Evolutionary conservation across 2,113 vertebrate species (phyloP).

Genomic region (Gavialis gangeticus): DNA sequence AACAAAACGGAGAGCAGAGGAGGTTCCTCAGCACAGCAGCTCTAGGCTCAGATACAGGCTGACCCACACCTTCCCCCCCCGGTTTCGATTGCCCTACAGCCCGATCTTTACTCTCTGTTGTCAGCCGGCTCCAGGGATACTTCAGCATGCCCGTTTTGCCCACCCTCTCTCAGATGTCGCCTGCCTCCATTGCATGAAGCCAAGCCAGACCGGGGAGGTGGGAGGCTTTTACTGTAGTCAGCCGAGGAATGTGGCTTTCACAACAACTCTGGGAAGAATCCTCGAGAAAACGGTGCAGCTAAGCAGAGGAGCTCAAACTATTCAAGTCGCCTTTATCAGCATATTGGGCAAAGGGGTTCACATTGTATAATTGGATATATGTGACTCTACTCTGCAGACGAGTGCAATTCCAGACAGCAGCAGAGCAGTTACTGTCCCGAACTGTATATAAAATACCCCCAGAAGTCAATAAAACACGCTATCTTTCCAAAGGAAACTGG

Average conservation of each 20-base stretch:
- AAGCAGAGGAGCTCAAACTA: not conserved
- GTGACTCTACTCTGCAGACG: conserved; percentile 9
- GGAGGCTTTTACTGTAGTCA: not conserved
- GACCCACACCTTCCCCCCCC: fast-evolving
- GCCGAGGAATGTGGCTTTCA: not conserved
- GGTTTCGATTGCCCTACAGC: fast-evolving
- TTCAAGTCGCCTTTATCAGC: conserved; percentile 76
- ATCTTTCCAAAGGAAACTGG: not conserved
- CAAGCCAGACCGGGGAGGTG: not conserved
- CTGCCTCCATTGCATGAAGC: not conserved
- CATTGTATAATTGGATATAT: not conserved
- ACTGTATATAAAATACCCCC: not conserved
- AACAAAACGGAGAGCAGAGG: not conserved
- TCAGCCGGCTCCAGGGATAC: not conserved
- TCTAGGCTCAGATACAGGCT: not conserved
- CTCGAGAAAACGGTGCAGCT: not conserved
- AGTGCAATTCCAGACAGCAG: conserved; percentile 3
- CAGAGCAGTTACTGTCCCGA: not conserved
- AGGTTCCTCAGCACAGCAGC: not conserved
- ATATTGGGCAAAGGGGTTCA: conserved; percentile 47
- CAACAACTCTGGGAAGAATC: not conserved
- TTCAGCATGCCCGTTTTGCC: fast-evolving
- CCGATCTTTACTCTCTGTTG: not conserved
- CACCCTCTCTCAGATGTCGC: not conserved
- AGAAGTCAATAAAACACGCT: not conserved